Conservation (phyloP, 2,888 invertebrate species). For the Leptarthrus brevirostris region DNA sequence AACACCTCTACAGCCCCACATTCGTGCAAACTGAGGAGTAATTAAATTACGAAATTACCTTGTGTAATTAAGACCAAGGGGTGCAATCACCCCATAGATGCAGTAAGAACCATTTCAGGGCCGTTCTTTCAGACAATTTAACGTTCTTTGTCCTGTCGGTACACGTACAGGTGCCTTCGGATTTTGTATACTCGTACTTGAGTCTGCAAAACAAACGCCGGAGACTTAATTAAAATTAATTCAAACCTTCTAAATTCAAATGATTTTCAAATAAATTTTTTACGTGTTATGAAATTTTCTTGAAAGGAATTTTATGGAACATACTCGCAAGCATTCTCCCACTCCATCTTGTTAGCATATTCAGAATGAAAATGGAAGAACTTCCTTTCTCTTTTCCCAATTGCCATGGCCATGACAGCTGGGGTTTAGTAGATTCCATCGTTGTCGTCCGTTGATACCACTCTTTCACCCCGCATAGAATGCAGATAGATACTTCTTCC, state of each 20-base stretch:
- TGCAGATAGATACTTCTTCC: background rate
- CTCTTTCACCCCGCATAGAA: background rate
- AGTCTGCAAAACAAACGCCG: background rate
- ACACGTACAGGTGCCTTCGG: background rate
- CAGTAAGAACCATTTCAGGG: background rate
- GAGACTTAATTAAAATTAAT: conserved; percentile 25
- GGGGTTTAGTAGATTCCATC: too few relatives aligned
- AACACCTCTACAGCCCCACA: background rate
- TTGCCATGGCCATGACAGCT: too few relatives aligned
- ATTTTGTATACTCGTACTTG: background rate
- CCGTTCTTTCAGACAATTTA: background rate
- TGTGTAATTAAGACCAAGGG: background rate
- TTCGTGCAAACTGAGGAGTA: too few relatives aligned
- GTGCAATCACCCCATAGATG: conserved; percentile 18
- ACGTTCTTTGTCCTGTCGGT: background rate
- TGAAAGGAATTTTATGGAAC: background rate
- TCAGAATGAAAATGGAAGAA: background rate
- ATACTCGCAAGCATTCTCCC: too few relatives aligned
- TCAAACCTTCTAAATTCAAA: conserved; percentile 9
- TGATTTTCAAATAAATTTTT: conserved; percentile 10
- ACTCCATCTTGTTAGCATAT: background rate
- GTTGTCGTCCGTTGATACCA: conserved; percentile 4
- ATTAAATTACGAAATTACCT: conserved; percentile 40
- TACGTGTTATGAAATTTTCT: background rate
- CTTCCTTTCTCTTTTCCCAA: too few relatives aligned